Conservation (phyloP, 2,888 invertebrate genomes). For the Allacma fusca region DNA sequence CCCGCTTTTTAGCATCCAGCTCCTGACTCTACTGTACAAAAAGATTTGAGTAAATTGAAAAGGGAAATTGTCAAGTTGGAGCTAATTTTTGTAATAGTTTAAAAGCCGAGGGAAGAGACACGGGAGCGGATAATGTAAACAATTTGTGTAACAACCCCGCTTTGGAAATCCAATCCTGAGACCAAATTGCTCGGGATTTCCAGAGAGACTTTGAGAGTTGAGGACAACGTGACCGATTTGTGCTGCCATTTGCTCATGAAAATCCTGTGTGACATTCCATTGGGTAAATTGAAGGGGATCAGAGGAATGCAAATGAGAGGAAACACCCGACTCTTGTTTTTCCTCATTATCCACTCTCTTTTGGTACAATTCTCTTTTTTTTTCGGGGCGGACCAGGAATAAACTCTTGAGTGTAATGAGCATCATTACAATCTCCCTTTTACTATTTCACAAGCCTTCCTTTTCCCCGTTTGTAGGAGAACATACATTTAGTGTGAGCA, state of each 20-base stretch:
- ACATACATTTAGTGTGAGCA: no score
- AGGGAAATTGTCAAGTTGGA: no score
- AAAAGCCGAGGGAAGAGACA: no score
- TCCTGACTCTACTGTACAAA: no score
- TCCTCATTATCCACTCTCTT: slow-evolving; percentile 16
- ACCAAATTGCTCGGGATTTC: no score
- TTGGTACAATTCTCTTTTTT: neutral
- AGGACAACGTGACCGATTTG: slow-evolving; percentile 12
- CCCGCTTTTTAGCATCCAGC: no score
- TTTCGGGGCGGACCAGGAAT: neutral
- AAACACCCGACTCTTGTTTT: slow-evolving; percentile 1
- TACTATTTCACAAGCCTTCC: neutral
- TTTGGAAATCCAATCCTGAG: no score
- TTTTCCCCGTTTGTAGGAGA: neutral
- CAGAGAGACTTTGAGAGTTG: no score
- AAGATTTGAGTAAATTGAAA: no score
- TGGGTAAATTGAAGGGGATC: neutral
- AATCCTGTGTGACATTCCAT: neutral
- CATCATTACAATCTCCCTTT: slow-evolving; percentile 11
- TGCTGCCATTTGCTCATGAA: neutral
- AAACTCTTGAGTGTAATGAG: neutral
- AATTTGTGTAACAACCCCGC: no score
- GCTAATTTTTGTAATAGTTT: no score
- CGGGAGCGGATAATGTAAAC: no score
- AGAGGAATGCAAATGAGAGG: slow-evolving; percentile 7